These are phyloP conservation scores for Lanius collurio DNA, from an alignment of 2,113 vertebrate genomes.

Conservation along the genomic window DNA sequence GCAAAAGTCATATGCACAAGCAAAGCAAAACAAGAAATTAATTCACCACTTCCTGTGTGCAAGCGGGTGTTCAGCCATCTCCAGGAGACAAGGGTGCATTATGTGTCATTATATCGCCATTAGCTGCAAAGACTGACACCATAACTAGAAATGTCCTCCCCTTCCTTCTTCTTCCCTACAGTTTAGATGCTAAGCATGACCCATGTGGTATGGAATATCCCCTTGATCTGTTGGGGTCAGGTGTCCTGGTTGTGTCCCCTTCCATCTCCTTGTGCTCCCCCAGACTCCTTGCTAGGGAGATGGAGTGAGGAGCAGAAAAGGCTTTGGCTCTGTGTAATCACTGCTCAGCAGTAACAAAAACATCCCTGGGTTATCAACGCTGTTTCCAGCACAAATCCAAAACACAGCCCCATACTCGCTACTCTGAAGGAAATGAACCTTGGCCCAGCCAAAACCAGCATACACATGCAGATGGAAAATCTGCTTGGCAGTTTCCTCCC, in stretches of 20 bases:
- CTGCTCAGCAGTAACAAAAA: background rate
- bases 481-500: background rate
- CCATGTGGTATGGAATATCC: background rate
- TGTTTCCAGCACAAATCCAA: background rate
- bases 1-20: background rate
- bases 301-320: background rate
- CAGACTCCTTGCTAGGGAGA: background rate
- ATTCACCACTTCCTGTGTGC: background rate
- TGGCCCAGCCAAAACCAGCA: background rate
- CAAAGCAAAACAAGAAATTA: background rate
- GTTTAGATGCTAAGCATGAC: background rate
- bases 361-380: background rate
- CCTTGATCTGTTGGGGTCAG: background rate
- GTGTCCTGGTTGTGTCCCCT: background rate
- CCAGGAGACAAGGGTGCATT: fast-evolving
- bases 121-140: background rate
- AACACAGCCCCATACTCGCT: background rate
- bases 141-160: background rate
- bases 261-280: background rate
- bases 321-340: background rate
- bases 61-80: background rate
- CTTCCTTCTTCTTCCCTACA: background rate
- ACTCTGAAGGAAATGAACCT: background rate
- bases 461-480: background rate
- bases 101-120: fast-evolving